These are phyloP conservation scores for Cancer borealis DNA, from an alignment of 2,888 invertebrate genomes.

Conservation along the genomic window DNA sequence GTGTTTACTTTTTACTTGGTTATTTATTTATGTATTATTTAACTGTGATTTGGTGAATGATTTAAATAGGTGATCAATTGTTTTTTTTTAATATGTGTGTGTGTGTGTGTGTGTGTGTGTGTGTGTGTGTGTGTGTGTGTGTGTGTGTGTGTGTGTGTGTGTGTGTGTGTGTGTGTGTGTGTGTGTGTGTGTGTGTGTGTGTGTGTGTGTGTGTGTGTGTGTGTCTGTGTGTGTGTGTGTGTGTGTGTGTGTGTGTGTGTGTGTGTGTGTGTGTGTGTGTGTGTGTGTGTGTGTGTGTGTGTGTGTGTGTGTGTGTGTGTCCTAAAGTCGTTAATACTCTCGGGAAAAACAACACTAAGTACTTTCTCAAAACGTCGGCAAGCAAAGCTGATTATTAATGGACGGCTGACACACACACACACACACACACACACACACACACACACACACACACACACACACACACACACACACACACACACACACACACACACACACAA, in stretches of 20 bases:
- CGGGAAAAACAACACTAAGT: not conserved
- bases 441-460: not conserved
- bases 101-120: slow-evolving; percentile 24
- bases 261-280: not conserved
- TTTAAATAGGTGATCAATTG: no score
- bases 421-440: slow-evolving; percentile 5
- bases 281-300: slow-evolving; percentile 25
- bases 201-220: slow-evolving; percentile 3
- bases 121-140: slow-evolving; percentile 25
- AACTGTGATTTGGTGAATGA: no score
- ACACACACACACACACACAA: not conserved
- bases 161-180: slow-evolving; percentile 24
- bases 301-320: slow-evolving; percentile 26
- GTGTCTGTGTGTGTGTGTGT: slow-evolving; percentile 26
- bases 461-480: no score
- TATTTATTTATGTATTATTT: no score
- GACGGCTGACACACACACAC: not conserved
- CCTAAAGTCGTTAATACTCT: not conserved
- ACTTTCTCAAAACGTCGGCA: slow-evolving; percentile 9
- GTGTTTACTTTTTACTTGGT: no score
- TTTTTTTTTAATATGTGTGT: no score
- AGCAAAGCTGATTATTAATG: slow-evolving; percentile 5
- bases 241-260: slow-evolving; percentile 25
- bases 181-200: slow-evolving; percentile 25
- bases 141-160: slow-evolving; percentile 1